phyloP scores from a whole-genome alignment of 2,797 vertebrate genomes.

The Apodemus agrarius region DNA sequence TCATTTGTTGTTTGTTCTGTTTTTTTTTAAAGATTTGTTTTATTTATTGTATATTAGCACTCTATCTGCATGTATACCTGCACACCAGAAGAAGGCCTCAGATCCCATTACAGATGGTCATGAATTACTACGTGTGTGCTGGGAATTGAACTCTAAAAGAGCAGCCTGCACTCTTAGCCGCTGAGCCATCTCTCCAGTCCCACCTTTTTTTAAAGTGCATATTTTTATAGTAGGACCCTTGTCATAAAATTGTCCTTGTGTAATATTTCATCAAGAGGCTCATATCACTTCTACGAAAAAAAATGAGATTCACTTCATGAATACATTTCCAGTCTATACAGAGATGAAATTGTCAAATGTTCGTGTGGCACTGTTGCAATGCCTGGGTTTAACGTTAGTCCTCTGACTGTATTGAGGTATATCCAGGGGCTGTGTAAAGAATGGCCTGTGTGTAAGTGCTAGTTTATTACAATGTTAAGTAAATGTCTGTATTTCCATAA shows the following conservation, averaged over 20 bases:
- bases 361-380: background rate
- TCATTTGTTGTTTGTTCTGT: background rate
- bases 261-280: slow-evolving; percentile 49
- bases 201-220: background rate
- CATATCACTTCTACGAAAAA: slow-evolving; percentile 37
- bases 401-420: background rate
- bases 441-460: background rate
- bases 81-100: background rate
- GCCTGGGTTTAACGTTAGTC: background rate
- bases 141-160: background rate
- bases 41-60: background rate
- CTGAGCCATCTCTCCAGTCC: background rate
- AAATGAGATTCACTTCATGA: background rate
- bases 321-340: background rate
- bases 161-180: background rate
- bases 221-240: slow-evolving; percentile 14
- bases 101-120: background rate
- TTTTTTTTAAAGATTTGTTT: background rate
- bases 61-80: background rate
- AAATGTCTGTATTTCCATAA: slow-evolving; percentile 37
- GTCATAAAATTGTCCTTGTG: slow-evolving; percentile 46
- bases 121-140: background rate
- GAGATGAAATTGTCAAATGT: background rate
- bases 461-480: slow-evolving; percentile 1
- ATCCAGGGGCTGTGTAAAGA: background rate